These are phyloP conservation scores for Siniperca scherzeri DNA, from an alignment of 2,797 vertebrate species.

Conservation along the genomic window DNA sequence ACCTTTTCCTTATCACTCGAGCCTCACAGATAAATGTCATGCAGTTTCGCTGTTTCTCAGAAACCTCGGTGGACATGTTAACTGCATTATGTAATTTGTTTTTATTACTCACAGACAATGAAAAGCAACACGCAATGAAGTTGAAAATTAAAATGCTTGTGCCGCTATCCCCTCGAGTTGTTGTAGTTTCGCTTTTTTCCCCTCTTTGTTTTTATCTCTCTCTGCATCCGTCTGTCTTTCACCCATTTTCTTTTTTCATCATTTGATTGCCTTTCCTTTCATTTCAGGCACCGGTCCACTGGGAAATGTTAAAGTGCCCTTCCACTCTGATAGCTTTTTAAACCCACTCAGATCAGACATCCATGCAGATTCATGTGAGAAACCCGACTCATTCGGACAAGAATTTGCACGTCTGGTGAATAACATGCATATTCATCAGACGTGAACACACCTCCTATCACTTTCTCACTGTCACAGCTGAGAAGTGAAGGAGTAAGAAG, in stretches of 20 bases:
- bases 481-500: constrained; percentile 10
- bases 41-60: constrained; percentile 31
- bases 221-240: constrained; percentile 2
- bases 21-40: constrained; percentile 58
- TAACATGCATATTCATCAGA: background rate
- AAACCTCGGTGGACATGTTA: constrained; percentile 50
- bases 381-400: constrained; percentile 12
- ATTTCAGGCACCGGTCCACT: constrained; percentile 14
- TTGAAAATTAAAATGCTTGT: constrained; percentile 40
- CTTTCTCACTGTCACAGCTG: constrained; percentile 12
- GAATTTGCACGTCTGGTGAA: constrained; percentile 10
- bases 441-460: constrained; percentile 2
- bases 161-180: constrained; percentile 23
- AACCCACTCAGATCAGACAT: constrained; percentile 48
- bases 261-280: constrained; percentile 30
- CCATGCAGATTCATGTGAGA: constrained; percentile 17
- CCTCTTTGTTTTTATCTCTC: background rate
- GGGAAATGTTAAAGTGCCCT: constrained; percentile 37
- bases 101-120: constrained; percentile 49
- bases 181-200: constrained; percentile 13
- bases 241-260: constrained; percentile 1
- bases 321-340: constrained; percentile 37
- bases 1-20: constrained; percentile 33
- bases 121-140: constrained; percentile 37
- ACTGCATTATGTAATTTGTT: constrained; percentile 52